Conservation (phyloP, 2,113 vertebrate species). For the Serilophus lunatus region DNA sequence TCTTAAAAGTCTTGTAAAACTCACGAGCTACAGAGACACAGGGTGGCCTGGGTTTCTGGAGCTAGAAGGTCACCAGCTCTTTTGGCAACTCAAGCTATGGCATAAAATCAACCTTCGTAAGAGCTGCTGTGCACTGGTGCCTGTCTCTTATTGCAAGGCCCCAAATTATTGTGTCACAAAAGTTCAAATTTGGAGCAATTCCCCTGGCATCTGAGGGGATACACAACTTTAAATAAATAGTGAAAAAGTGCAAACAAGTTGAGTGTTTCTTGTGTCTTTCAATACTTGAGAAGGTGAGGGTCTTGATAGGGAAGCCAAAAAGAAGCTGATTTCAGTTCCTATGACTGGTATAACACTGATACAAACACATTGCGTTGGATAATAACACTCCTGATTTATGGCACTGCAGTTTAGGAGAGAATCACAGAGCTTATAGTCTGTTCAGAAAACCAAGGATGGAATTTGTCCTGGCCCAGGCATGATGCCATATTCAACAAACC, state of each 20-base stretch:
- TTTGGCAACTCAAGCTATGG: neutral
- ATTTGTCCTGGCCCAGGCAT: neutral
- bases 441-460: neutral
- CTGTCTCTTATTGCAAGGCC: neutral
- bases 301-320: neutral
- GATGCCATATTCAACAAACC: neutral
- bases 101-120: neutral
- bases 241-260: neutral
- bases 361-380: neutral
- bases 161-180: neutral
- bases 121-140: neutral
- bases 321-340: neutral
- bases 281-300: neutral
- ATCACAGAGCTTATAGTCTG: neutral
- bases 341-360: neutral
- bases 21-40: neutral
- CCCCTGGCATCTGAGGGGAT: neutral
- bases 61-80: neutral
- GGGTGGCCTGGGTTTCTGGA: neutral
- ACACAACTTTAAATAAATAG: neutral
- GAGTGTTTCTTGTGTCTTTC: neutral
- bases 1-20: neutral
- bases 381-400: neutral
- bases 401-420: neutral
- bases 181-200: neutral